phyloP scores from a whole-genome alignment of 1,140 invertebrate genomes.

The Brachionus plicatilis region DNA sequence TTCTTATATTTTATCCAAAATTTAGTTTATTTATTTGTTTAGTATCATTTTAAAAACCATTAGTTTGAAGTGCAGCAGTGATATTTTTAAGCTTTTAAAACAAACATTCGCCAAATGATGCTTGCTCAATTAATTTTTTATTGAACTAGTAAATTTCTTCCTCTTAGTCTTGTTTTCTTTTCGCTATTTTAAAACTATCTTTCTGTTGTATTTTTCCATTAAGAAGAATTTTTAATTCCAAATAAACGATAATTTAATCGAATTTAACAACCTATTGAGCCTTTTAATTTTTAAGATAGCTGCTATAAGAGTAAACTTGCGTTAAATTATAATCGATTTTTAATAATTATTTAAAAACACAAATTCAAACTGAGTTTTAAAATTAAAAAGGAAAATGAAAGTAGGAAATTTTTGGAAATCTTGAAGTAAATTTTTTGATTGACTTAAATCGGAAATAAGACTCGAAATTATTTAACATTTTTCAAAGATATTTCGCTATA shows the following conservation, averaged over 20 bases:
- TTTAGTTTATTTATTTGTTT: constrained; percentile 19
- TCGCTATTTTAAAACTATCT: neutral
- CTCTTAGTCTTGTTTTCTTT: neutral
- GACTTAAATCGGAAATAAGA: neutral
- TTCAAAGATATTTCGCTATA: too few relatives aligned
- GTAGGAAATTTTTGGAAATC: neutral
- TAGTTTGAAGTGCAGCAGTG: neutral
- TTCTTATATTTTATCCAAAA: neutral
- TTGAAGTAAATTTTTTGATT: neutral
- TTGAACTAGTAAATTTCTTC: neutral
- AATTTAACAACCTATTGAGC: constrained; percentile 28
- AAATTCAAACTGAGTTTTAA: neutral
- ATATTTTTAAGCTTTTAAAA: neutral
- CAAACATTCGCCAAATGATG: constrained; percentile 9
- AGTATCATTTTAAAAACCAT: constrained; percentile 3
- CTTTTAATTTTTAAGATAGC: neutral
- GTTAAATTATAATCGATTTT: neutral
- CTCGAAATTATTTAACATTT: neutral
- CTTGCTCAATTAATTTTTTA: neutral
- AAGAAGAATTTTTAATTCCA: neutral
- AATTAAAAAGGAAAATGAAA: neutral
- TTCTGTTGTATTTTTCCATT: neutral
- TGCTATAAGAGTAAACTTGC: neutral
- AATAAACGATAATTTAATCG: neutral
- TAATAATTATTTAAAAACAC: neutral